phyloP scores from a whole-genome alignment of 2,888 invertebrate species.

The Liposcelis brunnea region DNA sequence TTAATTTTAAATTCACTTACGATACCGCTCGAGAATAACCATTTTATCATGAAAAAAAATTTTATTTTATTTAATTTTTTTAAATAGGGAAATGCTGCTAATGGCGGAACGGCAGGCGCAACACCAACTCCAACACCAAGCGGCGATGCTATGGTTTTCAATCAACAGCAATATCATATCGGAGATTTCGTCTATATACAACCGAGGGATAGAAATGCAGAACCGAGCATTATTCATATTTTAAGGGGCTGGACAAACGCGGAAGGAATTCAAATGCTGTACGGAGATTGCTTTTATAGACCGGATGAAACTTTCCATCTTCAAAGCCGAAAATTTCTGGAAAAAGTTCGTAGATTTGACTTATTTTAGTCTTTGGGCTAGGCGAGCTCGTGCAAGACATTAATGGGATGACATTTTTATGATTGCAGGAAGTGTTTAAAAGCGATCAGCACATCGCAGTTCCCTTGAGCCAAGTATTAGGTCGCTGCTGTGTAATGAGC shows the following conservation, averaged over 20 bases:
- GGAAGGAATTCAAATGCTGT: conserved; percentile 62
- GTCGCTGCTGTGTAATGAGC: conserved; percentile 83
- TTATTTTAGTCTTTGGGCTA: background rate
- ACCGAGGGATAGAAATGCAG: conserved; percentile 43
- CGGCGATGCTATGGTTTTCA: conserved; percentile 49
- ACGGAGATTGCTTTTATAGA: conserved; percentile 79
- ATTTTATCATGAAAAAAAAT: no score
- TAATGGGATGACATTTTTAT: background rate
- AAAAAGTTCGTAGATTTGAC: conserved; percentile 38
- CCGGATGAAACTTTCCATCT: conserved; percentile 95
- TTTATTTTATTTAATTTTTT: no score
- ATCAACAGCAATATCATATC: conserved; percentile 36
- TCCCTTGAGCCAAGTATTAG: conserved; percentile 67
- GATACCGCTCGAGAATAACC: no score
- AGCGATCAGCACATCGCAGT: conserved; percentile 75
- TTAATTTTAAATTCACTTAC: no score
- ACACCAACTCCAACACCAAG: conserved; percentile 14
- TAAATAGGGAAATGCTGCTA: no score
- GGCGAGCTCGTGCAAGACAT: background rate
- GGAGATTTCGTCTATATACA: conserved; percentile 54
- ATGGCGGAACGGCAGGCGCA: background rate
- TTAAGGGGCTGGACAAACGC: conserved; percentile 78
- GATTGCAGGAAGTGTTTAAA: conserved; percentile 72
- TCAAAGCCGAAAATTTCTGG: conserved; percentile 84
- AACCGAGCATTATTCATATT: conserved; percentile 67